Evolutionary conservation across 2,888 invertebrate species (phyloP).

Genomic region (Adelognathus sp.): DNA sequence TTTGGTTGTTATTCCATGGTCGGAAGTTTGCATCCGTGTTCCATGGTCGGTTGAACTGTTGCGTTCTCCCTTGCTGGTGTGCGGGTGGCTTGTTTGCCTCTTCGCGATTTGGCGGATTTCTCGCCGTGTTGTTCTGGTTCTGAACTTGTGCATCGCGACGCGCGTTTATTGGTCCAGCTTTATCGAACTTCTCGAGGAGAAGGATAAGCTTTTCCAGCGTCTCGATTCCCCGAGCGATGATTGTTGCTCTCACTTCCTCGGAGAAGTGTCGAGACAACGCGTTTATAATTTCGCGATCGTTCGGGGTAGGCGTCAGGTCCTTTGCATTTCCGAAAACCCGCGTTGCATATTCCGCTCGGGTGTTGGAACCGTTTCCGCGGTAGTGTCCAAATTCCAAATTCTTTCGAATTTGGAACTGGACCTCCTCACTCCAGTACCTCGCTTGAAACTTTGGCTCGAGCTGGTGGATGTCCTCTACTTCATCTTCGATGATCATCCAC

Average conservation of each 20-base stretch:
- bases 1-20: no score
- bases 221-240: neutral
- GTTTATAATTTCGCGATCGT: neutral
- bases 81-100: neutral
- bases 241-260: neutral
- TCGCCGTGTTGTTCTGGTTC: neutral
- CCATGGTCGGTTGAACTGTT: no score
- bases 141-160: neutral
- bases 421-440: constrained; percentile 10
- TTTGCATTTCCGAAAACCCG: neutral
- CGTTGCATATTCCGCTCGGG: neutral
- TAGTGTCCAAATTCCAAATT: neutral
- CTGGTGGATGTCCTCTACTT: no score
- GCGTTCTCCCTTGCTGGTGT: neutral
- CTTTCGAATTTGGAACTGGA: neutral
- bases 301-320: neutral
- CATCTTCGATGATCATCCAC: no score
- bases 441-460: neutral
- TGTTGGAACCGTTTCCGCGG: neutral
- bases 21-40: no score
- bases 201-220: neutral
- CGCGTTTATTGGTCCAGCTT: neutral
- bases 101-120: neutral
- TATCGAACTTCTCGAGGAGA: neutral
- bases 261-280: neutral